These are phyloP conservation scores for Hydrophis major DNA, from an alignment of 2,797 vertebrate genomes.

Conservation along the genomic window DNA sequence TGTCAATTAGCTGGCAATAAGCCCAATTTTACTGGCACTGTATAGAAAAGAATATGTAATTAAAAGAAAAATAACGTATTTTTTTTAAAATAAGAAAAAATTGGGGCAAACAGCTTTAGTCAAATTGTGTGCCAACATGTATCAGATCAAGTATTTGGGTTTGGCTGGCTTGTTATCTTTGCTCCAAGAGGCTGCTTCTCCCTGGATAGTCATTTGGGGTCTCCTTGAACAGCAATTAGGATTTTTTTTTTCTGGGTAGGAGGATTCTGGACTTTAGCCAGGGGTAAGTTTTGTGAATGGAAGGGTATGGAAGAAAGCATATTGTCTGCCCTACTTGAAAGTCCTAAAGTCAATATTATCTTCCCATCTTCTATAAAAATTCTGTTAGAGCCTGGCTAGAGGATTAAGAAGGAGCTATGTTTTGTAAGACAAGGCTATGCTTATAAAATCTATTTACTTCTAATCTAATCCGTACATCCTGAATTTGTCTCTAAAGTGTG, in stretches of 20 bases:
- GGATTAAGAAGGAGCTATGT: not conserved
- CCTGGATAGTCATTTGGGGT: not conserved
- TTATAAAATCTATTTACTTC: not conserved
- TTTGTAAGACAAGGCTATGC: not conserved
- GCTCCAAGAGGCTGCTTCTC: not conserved
- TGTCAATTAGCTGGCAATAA: not conserved
- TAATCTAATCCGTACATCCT: not conserved
- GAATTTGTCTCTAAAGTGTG: not conserved
- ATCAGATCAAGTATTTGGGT: not conserved
- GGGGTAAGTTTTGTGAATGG: not conserved
- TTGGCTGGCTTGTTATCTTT: not conserved
- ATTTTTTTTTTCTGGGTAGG: not conserved
- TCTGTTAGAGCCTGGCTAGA: not conserved
- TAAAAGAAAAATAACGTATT: not conserved
- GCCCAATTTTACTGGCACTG: not conserved
- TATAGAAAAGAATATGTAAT: not conserved
- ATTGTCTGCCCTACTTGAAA: not conserved
- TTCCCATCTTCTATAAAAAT: not conserved
- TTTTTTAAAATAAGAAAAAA: not conserved
- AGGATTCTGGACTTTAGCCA: not conserved
- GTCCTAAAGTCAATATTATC: not conserved
- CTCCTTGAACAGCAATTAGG: not conserved
- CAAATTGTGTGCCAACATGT: not conserved
- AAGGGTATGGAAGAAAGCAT: not conserved
- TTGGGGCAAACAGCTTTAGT: not conserved